These are phyloP conservation scores for Tyrannus savana DNA, from an alignment of 2,113 vertebrate genomes.

Conservation along the genomic window DNA sequence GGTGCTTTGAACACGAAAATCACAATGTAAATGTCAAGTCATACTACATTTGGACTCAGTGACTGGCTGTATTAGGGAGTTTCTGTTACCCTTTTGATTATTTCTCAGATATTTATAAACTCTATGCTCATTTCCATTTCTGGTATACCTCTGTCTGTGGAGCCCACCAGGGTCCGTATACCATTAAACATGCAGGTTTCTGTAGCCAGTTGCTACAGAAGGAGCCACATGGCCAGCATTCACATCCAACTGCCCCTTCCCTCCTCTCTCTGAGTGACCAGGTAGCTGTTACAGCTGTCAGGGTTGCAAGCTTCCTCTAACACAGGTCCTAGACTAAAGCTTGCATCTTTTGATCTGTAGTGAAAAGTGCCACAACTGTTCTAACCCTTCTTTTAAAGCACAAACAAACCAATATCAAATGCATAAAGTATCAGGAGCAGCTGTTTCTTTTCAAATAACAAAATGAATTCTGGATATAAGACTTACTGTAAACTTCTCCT, in stretches of 20 bases:
- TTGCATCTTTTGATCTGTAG: not conserved
- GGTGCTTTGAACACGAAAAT: not conserved
- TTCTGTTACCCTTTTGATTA: not conserved
- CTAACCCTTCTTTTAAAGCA: not conserved
- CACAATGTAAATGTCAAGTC: not conserved
- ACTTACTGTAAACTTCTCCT: conserved; percentile 52
- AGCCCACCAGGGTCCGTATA: not conserved
- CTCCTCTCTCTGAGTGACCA: not conserved
- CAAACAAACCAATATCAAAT: not conserved
- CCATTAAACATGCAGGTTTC: not conserved
- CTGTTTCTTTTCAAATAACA: conserved; percentile 29
- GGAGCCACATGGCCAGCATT: not conserved
- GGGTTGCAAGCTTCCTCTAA: not conserved
- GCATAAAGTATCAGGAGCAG: conserved; percentile 20
- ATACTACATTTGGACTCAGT: not conserved
- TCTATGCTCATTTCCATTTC: not conserved
- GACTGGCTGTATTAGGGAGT: not conserved
- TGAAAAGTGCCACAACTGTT: not conserved
- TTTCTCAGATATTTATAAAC: not conserved
- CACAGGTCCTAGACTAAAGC: not conserved
- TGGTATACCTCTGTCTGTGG: not conserved
- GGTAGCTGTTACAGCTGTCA: not conserved
- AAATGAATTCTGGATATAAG: not conserved
- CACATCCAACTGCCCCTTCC: not conserved
- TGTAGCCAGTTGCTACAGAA: not conserved